These are phyloP conservation scores for Dicroscelio sp. DNA, from an alignment of 2,888 invertebrate genomes.

Conservation along the genomic window DNA sequence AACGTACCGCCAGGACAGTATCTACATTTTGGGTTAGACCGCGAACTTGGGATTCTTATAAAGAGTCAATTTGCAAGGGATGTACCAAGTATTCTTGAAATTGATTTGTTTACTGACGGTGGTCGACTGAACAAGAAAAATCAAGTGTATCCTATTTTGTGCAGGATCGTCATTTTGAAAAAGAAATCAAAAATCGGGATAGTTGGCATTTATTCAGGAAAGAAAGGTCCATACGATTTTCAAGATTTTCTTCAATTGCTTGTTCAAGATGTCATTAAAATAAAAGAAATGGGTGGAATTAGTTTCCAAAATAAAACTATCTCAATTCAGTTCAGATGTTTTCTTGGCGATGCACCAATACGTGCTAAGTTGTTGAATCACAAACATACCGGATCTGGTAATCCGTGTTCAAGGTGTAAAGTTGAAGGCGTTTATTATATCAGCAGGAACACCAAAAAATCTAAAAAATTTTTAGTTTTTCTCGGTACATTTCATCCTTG, in stretches of 20 bases:
- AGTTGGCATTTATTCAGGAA: constrained; percentile 72
- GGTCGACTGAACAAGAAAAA: constrained; percentile 45
- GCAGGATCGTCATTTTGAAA: constrained; percentile 58
- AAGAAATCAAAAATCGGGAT: constrained; percentile 44
- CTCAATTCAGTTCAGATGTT: constrained; percentile 32
- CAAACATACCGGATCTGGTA: constrained; percentile 36
- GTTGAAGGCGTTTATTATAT: constrained; percentile 24
- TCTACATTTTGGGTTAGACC: not conserved
- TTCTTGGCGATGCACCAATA: constrained; percentile 67
- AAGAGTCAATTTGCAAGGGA: not conserved
- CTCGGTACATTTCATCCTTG: constrained; percentile 8
- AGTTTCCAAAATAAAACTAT: not conserved
- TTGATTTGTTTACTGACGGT: constrained; percentile 39
- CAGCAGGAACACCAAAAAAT: not conserved
- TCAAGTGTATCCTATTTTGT: constrained; percentile 70
- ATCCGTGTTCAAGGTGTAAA: constrained; percentile 67
- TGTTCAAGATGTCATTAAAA: constrained; percentile 31
- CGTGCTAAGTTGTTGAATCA: constrained; percentile 66
- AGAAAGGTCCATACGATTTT: constrained; percentile 51
- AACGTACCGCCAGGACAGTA: constrained; percentile 26
- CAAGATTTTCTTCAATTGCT: constrained; percentile 48
- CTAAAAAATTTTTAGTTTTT: not conserved
- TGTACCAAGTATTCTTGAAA: not conserved
- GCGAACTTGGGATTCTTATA: not conserved
- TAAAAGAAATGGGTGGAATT: constrained; percentile 45